These are phyloP conservation scores for Sarcoramphus papa DNA, from an alignment of 2,797 vertebrate genomes.

Conservation along the genomic window DNA sequence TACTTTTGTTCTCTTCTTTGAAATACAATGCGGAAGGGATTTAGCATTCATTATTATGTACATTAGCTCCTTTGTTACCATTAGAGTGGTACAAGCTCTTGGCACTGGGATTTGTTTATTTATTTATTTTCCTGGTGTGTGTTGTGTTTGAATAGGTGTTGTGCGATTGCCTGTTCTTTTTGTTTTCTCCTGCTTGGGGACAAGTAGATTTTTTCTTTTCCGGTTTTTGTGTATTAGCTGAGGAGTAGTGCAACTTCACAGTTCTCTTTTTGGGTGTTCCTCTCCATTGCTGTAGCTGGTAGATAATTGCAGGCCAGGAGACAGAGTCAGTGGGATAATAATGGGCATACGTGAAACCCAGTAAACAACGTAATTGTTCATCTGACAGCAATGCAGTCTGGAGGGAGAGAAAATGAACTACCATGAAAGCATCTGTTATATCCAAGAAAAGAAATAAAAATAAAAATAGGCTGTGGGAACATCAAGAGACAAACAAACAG, in stretches of 20 bases:
- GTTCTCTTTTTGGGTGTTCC: conserved; percentile 35
- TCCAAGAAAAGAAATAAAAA: not conserved
- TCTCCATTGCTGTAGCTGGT: conserved; percentile 41
- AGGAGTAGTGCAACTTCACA: not conserved
- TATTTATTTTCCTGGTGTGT: not conserved
- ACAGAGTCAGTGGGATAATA: conserved; percentile 45
- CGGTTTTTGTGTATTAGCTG: conserved; percentile 38
- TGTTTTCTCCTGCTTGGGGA: conserved; percentile 31
- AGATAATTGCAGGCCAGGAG: conserved; percentile 58
- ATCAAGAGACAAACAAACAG: conserved; percentile 13
- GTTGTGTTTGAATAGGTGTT: not conserved
- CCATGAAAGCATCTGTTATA: not conserved
- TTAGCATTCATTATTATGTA: conserved; percentile 23
- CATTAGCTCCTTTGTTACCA: not conserved
- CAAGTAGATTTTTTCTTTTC: not conserved
- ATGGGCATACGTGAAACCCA: conserved; percentile 38
- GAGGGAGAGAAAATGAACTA: conserved; percentile 38
- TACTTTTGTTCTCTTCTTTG: conserved; percentile 44
- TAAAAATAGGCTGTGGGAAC: not conserved
- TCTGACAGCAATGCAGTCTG: conserved; percentile 21
- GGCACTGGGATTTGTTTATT: not conserved
- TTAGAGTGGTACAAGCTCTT: not conserved
- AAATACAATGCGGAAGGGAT: not conserved
- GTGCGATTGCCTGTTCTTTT: not conserved
- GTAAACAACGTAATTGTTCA: conserved; percentile 31